These are phyloP conservation scores for Seira ritae DNA, from an alignment of 2,888 invertebrate genomes.

Conservation along the genomic window DNA sequence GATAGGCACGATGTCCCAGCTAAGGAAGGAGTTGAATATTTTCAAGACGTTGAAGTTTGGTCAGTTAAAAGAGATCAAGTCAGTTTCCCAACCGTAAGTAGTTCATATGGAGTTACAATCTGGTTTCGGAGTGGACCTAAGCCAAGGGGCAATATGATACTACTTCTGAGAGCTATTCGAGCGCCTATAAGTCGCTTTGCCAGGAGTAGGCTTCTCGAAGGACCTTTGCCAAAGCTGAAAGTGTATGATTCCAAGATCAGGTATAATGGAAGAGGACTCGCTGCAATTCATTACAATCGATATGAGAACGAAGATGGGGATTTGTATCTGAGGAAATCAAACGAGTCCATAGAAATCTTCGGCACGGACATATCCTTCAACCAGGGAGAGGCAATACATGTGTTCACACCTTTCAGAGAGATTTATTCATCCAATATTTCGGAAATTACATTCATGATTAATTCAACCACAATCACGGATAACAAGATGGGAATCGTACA, in stretches of 20 bases:
- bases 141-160: conserved; percentile 88
- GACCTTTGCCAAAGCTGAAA: conserved; percentile 86
- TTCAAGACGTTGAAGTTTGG: conserved; percentile 80
- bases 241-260: conserved; percentile 85
- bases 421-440: conserved; percentile 90
- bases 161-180: conserved; percentile 71
- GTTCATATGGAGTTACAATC: conserved; percentile 86
- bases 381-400: conserved; percentile 86
- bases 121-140: conserved; percentile 87
- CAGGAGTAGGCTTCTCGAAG: conserved; percentile 78
- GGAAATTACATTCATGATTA: conserved; percentile 92
- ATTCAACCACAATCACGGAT: conserved; percentile 88
- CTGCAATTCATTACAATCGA: conserved; percentile 90
- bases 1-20: conserved; percentile 82
- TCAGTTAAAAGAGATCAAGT: conserved; percentile 88
- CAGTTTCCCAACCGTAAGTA: conserved; percentile 92
- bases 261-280: conserved; percentile 87
- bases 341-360: conserved; percentile 88
- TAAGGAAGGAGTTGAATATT: conserved; percentile 68
- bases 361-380: conserved; percentile 90
- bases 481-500: conserved; percentile 93
- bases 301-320: conserved; percentile 91
- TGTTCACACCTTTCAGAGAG: conserved; percentile 91
- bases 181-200: conserved; percentile 72
- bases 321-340: conserved; percentile 89